phyloP scores from a whole-genome alignment of 2,888 invertebrate species.

The Polietes domitor region DNA sequence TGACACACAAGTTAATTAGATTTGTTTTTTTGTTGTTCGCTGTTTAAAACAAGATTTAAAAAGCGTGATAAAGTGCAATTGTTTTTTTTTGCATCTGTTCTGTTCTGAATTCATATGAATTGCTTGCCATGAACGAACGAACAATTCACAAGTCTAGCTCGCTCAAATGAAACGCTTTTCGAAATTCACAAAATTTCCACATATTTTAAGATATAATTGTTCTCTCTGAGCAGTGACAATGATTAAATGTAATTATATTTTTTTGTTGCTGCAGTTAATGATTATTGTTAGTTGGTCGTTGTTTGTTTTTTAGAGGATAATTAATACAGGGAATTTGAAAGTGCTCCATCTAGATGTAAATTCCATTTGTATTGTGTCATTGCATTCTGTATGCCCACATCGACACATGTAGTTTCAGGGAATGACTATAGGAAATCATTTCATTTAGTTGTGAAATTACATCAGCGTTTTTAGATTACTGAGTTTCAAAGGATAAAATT shows the following conservation, averaged over 20 bases:
- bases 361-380: neutral
- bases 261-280: neutral
- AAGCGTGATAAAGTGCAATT: neutral
- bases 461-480: too few relatives aligned
- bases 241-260: constrained; percentile 56
- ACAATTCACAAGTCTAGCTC: neutral
- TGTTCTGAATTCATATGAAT: neutral
- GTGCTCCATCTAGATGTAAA: neutral
- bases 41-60: neutral
- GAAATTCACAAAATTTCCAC: constrained; percentile 19
- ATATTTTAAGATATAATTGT: neutral
- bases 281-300: constrained; percentile 4
- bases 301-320: constrained; percentile 19
- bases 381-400: neutral
- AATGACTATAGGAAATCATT: neutral
- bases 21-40: constrained; percentile 20
- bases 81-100: neutral
- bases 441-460: neutral
- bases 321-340: constrained; percentile 52
- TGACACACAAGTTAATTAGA: constrained; percentile 47
- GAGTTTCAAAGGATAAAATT: too few relatives aligned
- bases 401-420: neutral
- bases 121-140: neutral
- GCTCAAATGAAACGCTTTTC: neutral
- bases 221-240: constrained; percentile 36